phyloP scores from a whole-genome alignment of 2,797 vertebrate species.

The Epinephelus awoara region DNA sequence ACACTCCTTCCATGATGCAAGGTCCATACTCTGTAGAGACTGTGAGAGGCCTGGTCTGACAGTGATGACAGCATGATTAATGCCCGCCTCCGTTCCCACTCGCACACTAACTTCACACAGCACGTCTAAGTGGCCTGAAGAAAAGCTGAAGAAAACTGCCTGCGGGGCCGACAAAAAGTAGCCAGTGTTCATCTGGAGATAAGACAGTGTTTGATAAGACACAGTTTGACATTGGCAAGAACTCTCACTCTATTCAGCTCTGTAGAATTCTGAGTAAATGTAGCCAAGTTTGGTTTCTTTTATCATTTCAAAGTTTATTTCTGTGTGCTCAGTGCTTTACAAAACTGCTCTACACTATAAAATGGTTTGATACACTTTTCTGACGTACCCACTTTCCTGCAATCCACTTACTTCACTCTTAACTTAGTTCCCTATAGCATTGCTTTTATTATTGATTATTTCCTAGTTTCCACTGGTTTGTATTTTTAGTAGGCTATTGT shows the following conservation, averaged over 20 bases:
- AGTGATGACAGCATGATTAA: constrained; percentile 86
- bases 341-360: background rate
- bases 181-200: constrained; percentile 44
- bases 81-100: constrained; percentile 66
- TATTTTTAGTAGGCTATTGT: background rate
- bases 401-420: background rate
- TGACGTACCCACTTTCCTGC: background rate
- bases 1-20: constrained; percentile 69
- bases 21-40: constrained; percentile 49
- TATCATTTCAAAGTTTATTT: background rate
- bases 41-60: constrained; percentile 58
- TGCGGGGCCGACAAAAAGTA: constrained; percentile 32
- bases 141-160: constrained; percentile 63
- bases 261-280: constrained; percentile 7
- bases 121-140: constrained; percentile 42
- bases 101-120: constrained; percentile 61
- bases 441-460: background rate
- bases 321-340: background rate
- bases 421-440: background rate
- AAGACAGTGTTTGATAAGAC: constrained; percentile 31
- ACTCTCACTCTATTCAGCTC: background rate
- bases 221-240: constrained; percentile 3
- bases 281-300: background rate
- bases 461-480: background rate
- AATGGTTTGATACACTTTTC: background rate